Evolutionary conservation across 1,140 invertebrate genomes (phyloP).

Genomic region (Samia ricini): DNA sequence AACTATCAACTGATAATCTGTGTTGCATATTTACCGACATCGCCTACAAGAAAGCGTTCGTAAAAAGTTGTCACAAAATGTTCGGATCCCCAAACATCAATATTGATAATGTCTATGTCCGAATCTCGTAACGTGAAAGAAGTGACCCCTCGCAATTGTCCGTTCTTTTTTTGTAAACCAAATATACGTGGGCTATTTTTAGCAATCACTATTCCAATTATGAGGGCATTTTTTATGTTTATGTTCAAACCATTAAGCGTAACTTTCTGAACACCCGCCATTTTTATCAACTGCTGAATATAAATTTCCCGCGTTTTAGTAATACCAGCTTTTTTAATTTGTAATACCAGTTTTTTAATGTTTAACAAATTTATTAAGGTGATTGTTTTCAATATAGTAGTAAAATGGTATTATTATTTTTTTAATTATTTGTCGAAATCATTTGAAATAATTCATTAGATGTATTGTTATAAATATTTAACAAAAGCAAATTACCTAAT

Average conservation of each 20-base stretch:
- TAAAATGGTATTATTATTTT: too few species aligned
- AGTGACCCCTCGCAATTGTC: conserved; percentile 80
- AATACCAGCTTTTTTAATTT: too few species aligned
- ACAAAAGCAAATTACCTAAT: too few species aligned
- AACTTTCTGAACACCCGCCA: conserved; percentile 69
- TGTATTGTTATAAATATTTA: too few species aligned
- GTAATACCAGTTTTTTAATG: too few species aligned
- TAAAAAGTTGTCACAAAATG: conserved; percentile 79
- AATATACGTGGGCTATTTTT: conserved; percentile 61
- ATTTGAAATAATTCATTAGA: too few species aligned
- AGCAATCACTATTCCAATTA: conserved; percentile 69
- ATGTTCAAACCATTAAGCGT: conserved; percentile 65
- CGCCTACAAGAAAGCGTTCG: conserved; percentile 80
- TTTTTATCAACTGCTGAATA: conserved; percentile 20
- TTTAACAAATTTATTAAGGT: too few species aligned
- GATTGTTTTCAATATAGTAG: too few species aligned
- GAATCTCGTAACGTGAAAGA: conserved; percentile 85
- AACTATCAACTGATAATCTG: background rate
- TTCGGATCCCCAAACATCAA: conserved; percentile 82
- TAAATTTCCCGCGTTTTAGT: conserved; percentile 9
- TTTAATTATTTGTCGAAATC: too few species aligned
- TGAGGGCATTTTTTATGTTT: conserved; percentile 64
- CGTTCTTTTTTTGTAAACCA: conserved; percentile 62
- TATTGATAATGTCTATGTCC: conserved; percentile 82
- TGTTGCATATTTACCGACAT: conserved; percentile 76